Percentiles rank a stretch among this genome's conserved stretches.
These are phyloP conservation scores for Syrphus vitripennis DNA, from an alignment of 2,888 invertebrate genomes.

Conservation along the genomic window DNA sequence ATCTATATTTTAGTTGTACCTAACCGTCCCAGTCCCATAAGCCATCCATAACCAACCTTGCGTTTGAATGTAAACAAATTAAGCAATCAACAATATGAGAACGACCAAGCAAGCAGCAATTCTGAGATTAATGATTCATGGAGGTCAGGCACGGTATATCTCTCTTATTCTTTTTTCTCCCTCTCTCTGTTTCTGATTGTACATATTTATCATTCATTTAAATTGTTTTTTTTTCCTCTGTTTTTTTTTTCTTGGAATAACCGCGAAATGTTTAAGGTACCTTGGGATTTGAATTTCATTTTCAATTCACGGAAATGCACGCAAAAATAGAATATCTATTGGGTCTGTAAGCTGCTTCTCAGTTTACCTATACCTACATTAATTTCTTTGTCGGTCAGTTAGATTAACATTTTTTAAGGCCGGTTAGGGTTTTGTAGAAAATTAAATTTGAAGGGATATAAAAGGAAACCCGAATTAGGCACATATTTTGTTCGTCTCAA, in stretches of 20 bases:
- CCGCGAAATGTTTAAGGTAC: slow-evolving; percentile 23
- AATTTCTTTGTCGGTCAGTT: slow-evolving; percentile 46
- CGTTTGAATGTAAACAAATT: slow-evolving; percentile 57
- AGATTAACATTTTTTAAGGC: background rate
- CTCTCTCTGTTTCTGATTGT: background rate
- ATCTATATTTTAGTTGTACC: background rate
- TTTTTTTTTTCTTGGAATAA: slow-evolving; percentile 33
- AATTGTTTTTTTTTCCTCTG: background rate
- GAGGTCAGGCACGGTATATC: slow-evolving; percentile 56
- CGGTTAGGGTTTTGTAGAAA: background rate
- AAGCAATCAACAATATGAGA: slow-evolving; percentile 33
- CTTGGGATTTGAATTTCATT: slow-evolving; percentile 36
- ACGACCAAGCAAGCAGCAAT: slow-evolving; percentile 33
- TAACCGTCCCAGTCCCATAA: too few species aligned
- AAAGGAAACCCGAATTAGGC: background rate
- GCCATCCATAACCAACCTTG: slow-evolving; percentile 3
- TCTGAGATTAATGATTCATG: slow-evolving; percentile 61
- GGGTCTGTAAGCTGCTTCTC: background rate
- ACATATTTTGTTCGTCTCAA: too few species aligned
- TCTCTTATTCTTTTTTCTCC: background rate
- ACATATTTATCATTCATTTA: slow-evolving; percentile 34
- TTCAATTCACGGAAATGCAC: slow-evolving; percentile 63
- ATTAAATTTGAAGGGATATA: background rate
- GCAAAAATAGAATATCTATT: slow-evolving; percentile 34
- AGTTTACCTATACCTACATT: background rate